Percentiles rank a stretch among this genome's conserved stretches.
Conservation (phyloP, 2,113 vertebrate genomes). For the Lucifuga dentata region DNA sequence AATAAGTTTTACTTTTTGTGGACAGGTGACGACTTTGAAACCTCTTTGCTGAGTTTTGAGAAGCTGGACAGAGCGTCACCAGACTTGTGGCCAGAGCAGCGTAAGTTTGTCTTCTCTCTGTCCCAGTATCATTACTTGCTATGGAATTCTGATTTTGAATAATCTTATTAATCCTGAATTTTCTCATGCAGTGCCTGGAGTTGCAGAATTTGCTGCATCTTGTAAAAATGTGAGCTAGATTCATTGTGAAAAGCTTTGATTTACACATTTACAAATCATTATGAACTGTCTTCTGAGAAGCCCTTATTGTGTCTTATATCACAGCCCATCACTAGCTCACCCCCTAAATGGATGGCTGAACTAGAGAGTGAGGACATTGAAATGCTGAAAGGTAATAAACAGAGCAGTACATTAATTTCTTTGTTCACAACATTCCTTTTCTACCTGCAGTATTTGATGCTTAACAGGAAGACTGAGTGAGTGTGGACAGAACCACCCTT, state of each 20-base stretch:
- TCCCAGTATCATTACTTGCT: not conserved
- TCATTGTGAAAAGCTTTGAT: constrained; percentile 15
- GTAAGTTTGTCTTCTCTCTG: constrained; percentile 81
- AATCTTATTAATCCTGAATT: constrained; percentile 20
- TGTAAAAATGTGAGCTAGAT: constrained; percentile 95
- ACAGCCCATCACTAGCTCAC: constrained; percentile 95
- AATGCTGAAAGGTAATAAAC: constrained; percentile 93
- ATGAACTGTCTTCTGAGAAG: not conserved
- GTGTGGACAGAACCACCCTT: not conserved
- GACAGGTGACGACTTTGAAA: constrained; percentile 91
- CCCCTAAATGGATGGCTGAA: constrained; percentile 99
- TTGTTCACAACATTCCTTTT: not conserved
- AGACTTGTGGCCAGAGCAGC: constrained; percentile 96
- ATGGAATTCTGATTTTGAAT: constrained; percentile 9
- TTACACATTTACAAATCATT: constrained; percentile 24
- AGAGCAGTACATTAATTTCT: not conserved
- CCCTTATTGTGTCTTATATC: constrained; percentile 48
- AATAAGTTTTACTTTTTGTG: constrained; percentile 2
- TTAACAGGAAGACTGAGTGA: constrained; percentile 5
- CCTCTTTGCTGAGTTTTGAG: constrained; percentile 95
- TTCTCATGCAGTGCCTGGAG: constrained; percentile 90
- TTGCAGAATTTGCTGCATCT: constrained; percentile 97
- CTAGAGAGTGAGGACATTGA: constrained; percentile 97
- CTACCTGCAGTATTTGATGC: constrained; percentile 6
- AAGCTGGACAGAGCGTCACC: constrained; percentile 97